Percentiles rank a stretch among this genome's conserved stretches.
These are phyloP conservation scores for Mylabris phalerata DNA, from an alignment of 1,140 invertebrate genomes.

Conservation along the genomic window DNA sequence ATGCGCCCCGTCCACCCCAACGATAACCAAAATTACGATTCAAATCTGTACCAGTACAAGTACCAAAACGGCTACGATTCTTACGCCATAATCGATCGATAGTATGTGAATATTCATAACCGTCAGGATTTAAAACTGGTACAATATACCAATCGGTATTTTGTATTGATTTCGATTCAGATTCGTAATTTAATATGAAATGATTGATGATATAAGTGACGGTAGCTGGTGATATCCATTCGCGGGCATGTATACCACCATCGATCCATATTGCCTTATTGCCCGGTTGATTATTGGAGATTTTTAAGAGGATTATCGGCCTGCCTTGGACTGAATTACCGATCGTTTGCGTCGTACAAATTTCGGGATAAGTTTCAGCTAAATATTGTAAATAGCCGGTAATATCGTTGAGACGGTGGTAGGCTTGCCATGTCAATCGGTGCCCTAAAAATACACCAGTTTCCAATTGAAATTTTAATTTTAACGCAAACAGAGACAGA, in stretches of 20 bases:
- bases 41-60: conserved; percentile 69
- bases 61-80: conserved; percentile 55
- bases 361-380: conserved; percentile 60
- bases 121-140: conserved; percentile 78
- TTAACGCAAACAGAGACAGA: too few species aligned
- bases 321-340: conserved; percentile 70
- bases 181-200: conserved; percentile 64
- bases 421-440: conserved; percentile 73
- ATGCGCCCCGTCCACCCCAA: conserved; percentile 74
- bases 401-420: conserved; percentile 67
- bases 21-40: conserved; percentile 75
- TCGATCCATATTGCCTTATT: conserved; percentile 61
- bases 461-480: neutral
- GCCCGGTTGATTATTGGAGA: conserved; percentile 54
- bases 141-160: conserved; percentile 79
- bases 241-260: conserved; percentile 80
- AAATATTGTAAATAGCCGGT: conserved; percentile 69
- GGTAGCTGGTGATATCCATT: conserved; percentile 87
- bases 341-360: conserved; percentile 62
- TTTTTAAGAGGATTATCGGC: conserved; percentile 62
- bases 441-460: conserved; percentile 51
- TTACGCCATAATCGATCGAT: conserved; percentile 77
- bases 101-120: conserved; percentile 76
- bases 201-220: conserved; percentile 77
- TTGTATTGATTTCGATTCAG: conserved; percentile 60